Percentiles rank a stretch among this genome's conserved stretches.
These are phyloP conservation scores for Alces alces DNA, from an alignment of 2,113 vertebrate species.

Conservation along the genomic window DNA sequence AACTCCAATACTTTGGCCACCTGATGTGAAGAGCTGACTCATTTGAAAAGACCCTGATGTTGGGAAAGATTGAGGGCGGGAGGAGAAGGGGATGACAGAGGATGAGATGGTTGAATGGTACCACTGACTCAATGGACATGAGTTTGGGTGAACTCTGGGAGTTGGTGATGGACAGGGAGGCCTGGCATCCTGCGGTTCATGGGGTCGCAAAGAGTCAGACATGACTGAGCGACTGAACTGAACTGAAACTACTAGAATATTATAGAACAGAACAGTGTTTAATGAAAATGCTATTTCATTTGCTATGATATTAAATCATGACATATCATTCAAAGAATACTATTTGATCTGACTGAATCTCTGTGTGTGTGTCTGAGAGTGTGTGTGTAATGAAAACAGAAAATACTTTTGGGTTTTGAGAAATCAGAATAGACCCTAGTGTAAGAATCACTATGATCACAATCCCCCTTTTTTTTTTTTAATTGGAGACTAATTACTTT, in stretches of 20 bases:
- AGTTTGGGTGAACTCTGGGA: not conserved
- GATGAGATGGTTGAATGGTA: not conserved
- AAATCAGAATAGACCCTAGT: not conserved
- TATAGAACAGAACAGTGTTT: not conserved
- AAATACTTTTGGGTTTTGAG: not conserved
- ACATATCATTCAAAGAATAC: constrained; percentile 48
- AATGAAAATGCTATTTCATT: not conserved
- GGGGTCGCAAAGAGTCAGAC: not conserved
- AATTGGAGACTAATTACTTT: not conserved
- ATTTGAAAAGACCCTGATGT: not conserved
- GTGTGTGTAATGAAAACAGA: not conserved
- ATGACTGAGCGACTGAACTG: not conserved
- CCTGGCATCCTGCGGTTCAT: not conserved
- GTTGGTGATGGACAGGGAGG: not conserved
- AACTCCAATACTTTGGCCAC: not conserved
- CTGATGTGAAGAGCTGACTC: not conserved
- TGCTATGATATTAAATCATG: not conserved
- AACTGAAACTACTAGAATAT: not conserved
- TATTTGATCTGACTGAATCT: not conserved
- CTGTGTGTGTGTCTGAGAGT: not conserved
- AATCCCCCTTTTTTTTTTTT: not conserved
- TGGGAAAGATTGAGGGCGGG: not conserved
- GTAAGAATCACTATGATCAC: not conserved
- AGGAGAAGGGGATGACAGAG: not conserved
- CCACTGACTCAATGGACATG: not conserved